Base-by-base conservation (phyloP, 2,797 vertebrate species). In the Hippocampus kuda region DNA sequence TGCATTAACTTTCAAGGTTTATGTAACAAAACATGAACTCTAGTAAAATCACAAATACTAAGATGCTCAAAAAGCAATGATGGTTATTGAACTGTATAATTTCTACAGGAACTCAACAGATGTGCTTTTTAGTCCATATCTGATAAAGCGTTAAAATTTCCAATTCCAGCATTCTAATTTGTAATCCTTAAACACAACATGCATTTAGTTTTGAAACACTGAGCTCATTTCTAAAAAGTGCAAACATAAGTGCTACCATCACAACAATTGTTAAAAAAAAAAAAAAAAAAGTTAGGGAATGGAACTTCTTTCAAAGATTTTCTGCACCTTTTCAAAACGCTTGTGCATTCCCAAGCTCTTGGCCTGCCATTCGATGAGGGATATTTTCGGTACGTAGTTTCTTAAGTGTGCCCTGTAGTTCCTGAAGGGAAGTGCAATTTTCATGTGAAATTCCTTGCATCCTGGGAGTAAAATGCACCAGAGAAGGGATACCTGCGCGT, bases 291-390 rank as follows among this genome's bases (percentile, higher is more conserved):
- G 11, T 77, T 0, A 53, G 0, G 51, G 18, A 30, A 53, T 1
- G 0, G 68, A 18, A 42, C 81, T 85, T n/a, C 76, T 77, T 0
- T 80, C 18, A 51, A 92, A 93, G 0, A n/a, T 4, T 12, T 81
- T 74, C 0, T 88, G 89, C n/a, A 92, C 66, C 0, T 67, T 71
- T 38, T 78, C 79, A 76, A 94, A 95, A 18, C 90, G 78, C 27
- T 75, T 79, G 4, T 68, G 65, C 22, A 51, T 59, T 16, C 18
- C 26, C 6, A 0, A 1, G 30, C 79, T 90, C 63, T 66, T 69
- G 11, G 20, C 70, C 18, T 88, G 78, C 92, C 93, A 92, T 26
- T 89, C 82, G 0, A 38, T 5, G 7, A 91, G 86, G 4, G 85
- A 79, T 63, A 73, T 75, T 10, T n/a, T 69, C 1, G 77, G 65